Conservation (phyloP, 1,140 invertebrate genomes). For the Holotrichia oblita region DNA sequence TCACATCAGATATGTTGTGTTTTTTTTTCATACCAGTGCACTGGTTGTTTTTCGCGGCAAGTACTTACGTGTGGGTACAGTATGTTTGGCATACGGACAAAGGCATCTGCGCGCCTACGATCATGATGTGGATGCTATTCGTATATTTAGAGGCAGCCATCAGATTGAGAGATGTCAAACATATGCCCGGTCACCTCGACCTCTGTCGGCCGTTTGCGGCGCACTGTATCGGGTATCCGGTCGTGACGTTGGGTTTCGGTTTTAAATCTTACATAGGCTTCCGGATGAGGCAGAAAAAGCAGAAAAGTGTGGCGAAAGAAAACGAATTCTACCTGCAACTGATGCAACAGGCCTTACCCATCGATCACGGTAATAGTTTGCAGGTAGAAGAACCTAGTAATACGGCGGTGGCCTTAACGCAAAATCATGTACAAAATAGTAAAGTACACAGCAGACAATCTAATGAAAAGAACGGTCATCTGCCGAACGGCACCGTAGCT, state of each 20-base stretch:
- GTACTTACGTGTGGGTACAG: slow-evolving; percentile 99
- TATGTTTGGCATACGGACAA: slow-evolving; percentile 98
- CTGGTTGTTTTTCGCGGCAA: slow-evolving; percentile 97
- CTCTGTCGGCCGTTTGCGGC: slow-evolving; percentile 97
- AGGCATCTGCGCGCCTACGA: slow-evolving; percentile 90
- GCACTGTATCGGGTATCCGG: slow-evolving; percentile 97
- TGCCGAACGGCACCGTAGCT: slow-evolving; percentile 57
- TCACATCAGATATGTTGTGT: slow-evolving; percentile 98
- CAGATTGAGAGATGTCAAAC: slow-evolving; percentile 85
- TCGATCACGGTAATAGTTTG: slow-evolving; percentile 66
- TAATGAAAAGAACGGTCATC: slow-evolving; percentile 57
- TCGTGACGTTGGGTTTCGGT: slow-evolving; percentile 95
- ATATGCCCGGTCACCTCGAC: slow-evolving; percentile 90
- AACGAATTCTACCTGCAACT: slow-evolving; percentile 96
- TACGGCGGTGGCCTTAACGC: background rate
- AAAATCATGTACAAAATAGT: slow-evolving; percentile 40
- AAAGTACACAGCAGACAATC: slow-evolving; percentile 49
- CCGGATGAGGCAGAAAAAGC: slow-evolving; percentile 89
- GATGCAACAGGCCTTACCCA: slow-evolving; percentile 88
- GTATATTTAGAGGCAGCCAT: slow-evolving; percentile 95
- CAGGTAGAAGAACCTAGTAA: slow-evolving; percentile 23
- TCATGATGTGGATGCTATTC: slow-evolving; percentile 94
- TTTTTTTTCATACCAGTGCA: slow-evolving; percentile 99
- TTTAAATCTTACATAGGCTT: slow-evolving; percentile 94
- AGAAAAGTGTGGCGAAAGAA: slow-evolving; percentile 93